Base-by-base conservation (phyloP, 2,888 invertebrate species). In the Leptothorax acervorum region DNA sequence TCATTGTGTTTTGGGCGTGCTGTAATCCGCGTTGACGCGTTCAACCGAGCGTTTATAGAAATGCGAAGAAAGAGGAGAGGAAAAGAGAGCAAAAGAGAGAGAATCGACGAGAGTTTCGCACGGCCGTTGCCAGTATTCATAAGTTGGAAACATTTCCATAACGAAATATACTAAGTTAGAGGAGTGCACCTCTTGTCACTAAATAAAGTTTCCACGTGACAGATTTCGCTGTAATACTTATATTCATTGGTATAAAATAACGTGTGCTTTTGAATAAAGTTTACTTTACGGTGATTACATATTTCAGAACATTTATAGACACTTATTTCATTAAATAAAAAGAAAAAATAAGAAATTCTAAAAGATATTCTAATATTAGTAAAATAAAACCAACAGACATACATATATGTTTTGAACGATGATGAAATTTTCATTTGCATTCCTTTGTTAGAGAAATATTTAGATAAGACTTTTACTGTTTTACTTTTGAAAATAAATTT, bases 1-100 rank as follows among this genome's bases (percentile, higher is more conserved):
- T 83, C 85, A 84, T 85, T 90, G 86, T 89, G 85, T 89, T 89
- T 89, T 89, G 89, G 89, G 92, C 92, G 91, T 91, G 92, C 88
- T 89, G 83, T 87, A 88, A 91, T 90, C 85, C 81, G 75, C 87
- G 86, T 79, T 89, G 92, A 92, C 90, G 88, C 89, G 84, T 90
- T 88, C 90, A 90, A 86, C 90, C 83, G 87, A 88, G 87, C 90
- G 88, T 89, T 86, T 82, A 53, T 71, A 66, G 66, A 28, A 53
- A 45, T 63, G 63, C 70, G 65, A 81, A 62, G 42, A 42, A 51
- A 51, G 66, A 65, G 42, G 51, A 68, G 42, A 73, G 84, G 45
- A 83, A 82, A 81, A 60, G 48, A 62, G 73, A 53, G 51, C 11
- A 51, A 63, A 57, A 60, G 82, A 60, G 82, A 66, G 31, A 81